Evolutionary conservation across 2,113 vertebrate genomes (phyloP), one percentile per base, ranked within the genome.

Genomic region (Rousettus leschenaultii): DNA sequence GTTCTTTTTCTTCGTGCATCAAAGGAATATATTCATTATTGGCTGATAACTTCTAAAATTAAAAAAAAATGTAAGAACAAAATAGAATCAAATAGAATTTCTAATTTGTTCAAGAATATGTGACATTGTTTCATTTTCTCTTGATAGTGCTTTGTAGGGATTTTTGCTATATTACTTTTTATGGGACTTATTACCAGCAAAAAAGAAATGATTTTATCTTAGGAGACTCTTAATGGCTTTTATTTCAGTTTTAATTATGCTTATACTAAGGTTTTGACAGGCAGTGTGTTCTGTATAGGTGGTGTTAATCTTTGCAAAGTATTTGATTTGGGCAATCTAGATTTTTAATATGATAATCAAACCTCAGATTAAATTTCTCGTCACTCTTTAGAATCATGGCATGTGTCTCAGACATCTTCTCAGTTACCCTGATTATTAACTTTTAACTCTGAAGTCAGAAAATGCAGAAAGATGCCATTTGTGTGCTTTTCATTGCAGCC

Each of bases 381-480:
- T 89, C 95, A 97, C 43, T 90, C 65, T 80, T 71, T 95, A 83
- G 51, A 98, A 96, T 96, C 59, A 79, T 7, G 0, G 53, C 30
- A 28, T 66, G 24, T 93, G 96, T 86, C 38, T 1, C 24, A 61
- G 59, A 43, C 43, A 70, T 96, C 86, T 86, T 74, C 19, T 65
- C n/a, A n/a, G 40, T 82, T 89, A 95, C 45, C 4, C 40, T 95
- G 12, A 61, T 97, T 96, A 87, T 86, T 83, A 91, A 40, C 68
- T 89, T 97, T 98, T 95, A 57, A 55, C 96, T 96, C 90, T 51
- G 70, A 78, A 97, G 3, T 95, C 84, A 93, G 92, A 96, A 97
- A 71, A 45, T 68, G 3, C 85, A 65, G 0, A 15, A 89, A 95
- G 24, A 33, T 57, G 71, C 78, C 88, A 48, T 30, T 92, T 10